phyloP scores from a whole-genome alignment of 2,888 invertebrate species.

The Bursaphelenchus okinawaensis region DNA sequence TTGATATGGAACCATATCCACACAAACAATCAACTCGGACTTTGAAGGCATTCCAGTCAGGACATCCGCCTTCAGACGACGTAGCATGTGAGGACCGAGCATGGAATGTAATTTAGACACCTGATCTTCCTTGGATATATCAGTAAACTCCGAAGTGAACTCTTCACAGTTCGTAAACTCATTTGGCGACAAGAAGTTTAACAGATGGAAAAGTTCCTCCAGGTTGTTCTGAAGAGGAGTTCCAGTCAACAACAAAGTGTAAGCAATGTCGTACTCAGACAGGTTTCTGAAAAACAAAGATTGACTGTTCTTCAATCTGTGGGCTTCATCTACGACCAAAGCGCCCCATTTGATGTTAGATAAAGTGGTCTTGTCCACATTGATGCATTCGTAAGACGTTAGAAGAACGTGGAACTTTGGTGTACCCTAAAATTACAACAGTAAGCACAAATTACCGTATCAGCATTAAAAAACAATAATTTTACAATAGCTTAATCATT shows the following conservation, averaged over 20 bases:
- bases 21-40: slow-evolving; percentile 97
- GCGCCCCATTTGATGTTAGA: slow-evolving; percentile 98
- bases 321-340: slow-evolving; percentile 96
- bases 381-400: slow-evolving; percentile 93
- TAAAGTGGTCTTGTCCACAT: slow-evolving; percentile 89
- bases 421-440: slow-evolving; percentile 70
- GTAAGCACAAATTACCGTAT: neutral
- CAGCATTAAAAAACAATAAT: too few relatives aligned
- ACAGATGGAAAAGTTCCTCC: slow-evolving; percentile 94
- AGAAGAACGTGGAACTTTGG: slow-evolving; percentile 90
- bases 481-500: neutral
- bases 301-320: slow-evolving; percentile 95
- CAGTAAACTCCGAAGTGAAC: slow-evolving; percentile 96
- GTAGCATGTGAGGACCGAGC: slow-evolving; percentile 95
- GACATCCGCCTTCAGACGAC: slow-evolving; percentile 95
- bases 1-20: slow-evolving; percentile 94
- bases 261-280: slow-evolving; percentile 81
- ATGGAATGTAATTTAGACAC: slow-evolving; percentile 96
- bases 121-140: slow-evolving; percentile 97
- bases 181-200: slow-evolving; percentile 91
- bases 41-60: slow-evolving; percentile 94
- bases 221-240: slow-evolving; percentile 98
- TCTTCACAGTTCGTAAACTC: slow-evolving; percentile 71
- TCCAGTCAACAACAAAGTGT: slow-evolving; percentile 90
- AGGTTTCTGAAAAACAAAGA: slow-evolving; percentile 69